A percentile compares a stretch with the other conserved stretches of the same genome.
Evolutionary conservation across 1,140 invertebrate genomes (phyloP).

Genomic region (Anastatus disparis): DNA sequence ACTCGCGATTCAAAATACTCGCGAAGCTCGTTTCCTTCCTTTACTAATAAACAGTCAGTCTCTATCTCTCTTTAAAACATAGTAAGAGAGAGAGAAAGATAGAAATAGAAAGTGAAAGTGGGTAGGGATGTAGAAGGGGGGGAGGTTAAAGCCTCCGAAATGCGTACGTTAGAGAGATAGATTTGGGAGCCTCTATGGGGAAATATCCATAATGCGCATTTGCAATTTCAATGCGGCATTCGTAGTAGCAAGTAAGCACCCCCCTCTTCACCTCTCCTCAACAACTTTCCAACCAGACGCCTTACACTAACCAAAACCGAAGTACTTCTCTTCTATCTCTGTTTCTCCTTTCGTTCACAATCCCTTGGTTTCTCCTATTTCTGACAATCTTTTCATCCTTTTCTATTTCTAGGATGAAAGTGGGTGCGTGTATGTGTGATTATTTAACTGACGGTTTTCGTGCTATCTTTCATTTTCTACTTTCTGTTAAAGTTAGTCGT

Average conservation of each 20-base stretch:
- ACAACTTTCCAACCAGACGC: not conserved
- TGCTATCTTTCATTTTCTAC: not conserved
- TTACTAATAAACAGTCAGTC: slow-evolving; percentile 19
- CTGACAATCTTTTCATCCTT: too few species aligned
- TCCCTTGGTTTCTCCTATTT: not conserved
- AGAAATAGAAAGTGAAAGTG: not conserved
- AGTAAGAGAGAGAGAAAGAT: not conserved
- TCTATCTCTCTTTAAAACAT: not conserved
- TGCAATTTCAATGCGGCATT: slow-evolving; percentile 65
- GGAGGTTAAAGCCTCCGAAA: not conserved
- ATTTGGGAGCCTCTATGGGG: slow-evolving; percentile 61
- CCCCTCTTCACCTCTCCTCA: too few species aligned
- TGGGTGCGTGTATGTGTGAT: too few species aligned
- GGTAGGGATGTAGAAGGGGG: not conserved
- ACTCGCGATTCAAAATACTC: not conserved
- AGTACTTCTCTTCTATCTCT: slow-evolving; percentile 17
- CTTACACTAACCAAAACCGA: slow-evolving; percentile 36
- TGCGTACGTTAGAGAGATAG: slow-evolving; percentile 33
- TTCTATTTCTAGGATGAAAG: too few species aligned
- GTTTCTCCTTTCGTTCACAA: too few species aligned
- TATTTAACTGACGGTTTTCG: not conserved
- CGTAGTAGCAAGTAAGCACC: slow-evolving; percentile 14
- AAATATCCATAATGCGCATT: slow-evolving; percentile 69
- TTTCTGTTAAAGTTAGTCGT: not conserved
- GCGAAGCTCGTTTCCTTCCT: not conserved